phyloP scores from a whole-genome alignment of 1,140 invertebrate genomes.

The Drosophila mojavensis region DNA sequence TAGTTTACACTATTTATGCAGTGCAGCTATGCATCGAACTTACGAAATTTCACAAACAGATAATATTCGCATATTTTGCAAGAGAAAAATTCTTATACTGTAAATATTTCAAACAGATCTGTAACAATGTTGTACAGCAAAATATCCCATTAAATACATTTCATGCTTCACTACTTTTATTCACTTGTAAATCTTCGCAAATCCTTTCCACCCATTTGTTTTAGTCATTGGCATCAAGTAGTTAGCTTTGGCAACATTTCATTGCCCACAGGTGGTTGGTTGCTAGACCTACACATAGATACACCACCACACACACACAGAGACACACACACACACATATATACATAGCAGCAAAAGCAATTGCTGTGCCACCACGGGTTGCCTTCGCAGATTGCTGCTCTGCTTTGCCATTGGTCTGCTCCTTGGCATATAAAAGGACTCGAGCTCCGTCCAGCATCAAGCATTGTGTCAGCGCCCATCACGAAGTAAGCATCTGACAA shows the following conservation, averaged over 20 bases:
- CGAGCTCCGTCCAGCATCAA: slow-evolving; percentile 42
- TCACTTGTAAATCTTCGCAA: not conserved
- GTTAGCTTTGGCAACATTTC: slow-evolving; percentile 23
- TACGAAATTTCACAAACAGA: too few relatives aligned
- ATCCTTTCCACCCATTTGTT: not conserved
- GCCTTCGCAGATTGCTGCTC: not conserved
- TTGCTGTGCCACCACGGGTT: slow-evolving; percentile 3
- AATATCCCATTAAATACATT: too few relatives aligned
- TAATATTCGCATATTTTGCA: too few relatives aligned
- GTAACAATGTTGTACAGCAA: too few relatives aligned
- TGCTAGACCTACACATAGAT: not conserved
- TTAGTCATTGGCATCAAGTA: slow-evolving; percentile 25
- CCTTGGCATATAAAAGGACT: slow-evolving; percentile 74
- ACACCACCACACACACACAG: not conserved
- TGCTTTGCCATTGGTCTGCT: not conserved
- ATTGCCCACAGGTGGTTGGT: slow-evolving; percentile 38
- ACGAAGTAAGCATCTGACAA: slow-evolving; percentile 35
- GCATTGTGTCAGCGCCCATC: slow-evolving; percentile 57
- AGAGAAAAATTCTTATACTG: too few relatives aligned
- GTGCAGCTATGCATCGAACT: too few relatives aligned
- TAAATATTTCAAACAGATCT: too few relatives aligned
- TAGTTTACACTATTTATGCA: too few relatives aligned
- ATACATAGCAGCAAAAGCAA: slow-evolving; percentile 3
- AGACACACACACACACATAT: not conserved
- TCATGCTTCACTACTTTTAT: not conserved